Evolutionary conservation across 1,140 invertebrate species (phyloP).

Genomic region (Ips typographus): DNA sequence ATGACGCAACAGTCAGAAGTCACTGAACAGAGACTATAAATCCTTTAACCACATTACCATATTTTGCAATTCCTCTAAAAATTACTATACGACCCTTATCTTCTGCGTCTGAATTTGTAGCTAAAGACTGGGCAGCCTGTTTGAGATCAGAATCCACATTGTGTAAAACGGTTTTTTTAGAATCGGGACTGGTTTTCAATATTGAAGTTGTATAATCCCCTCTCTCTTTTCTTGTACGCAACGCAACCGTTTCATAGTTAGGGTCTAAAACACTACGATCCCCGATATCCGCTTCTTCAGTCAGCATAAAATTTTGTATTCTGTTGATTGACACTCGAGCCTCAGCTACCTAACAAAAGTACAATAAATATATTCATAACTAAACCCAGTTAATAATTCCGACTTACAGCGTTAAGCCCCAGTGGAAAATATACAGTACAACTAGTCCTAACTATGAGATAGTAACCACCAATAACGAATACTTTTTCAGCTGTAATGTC

Average conservation of each 20-base stretch:
- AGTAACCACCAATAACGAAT: constrained; percentile 69
- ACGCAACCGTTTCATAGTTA: neutral
- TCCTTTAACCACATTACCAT: neutral
- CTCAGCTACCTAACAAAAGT: constrained; percentile 58
- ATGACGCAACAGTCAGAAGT: no score
- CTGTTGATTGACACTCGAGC: constrained; percentile 59
- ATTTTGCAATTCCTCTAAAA: constrained; percentile 27
- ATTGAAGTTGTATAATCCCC: neutral
- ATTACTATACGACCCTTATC: constrained; percentile 19
- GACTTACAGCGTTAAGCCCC: constrained; percentile 33
- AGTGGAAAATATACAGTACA: constrained; percentile 61
- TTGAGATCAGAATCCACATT: no score
- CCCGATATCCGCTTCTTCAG: constrained; percentile 58
- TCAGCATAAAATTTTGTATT: constrained; percentile 68
- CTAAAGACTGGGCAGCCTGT: no score
- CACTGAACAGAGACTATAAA: no score
- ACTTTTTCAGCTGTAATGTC: constrained; percentile 74
- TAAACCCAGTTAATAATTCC: neutral
- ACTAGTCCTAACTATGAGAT: constrained; percentile 68
- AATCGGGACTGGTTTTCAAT: neutral
- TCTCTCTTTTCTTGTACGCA: neutral
- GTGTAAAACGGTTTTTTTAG: neutral
- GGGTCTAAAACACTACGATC: constrained; percentile 40
- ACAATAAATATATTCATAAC: neutral
- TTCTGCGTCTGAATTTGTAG: no score